Conservation (phyloP, 1,140 invertebrate species). For the Macrobrachium nipponense region DNA sequence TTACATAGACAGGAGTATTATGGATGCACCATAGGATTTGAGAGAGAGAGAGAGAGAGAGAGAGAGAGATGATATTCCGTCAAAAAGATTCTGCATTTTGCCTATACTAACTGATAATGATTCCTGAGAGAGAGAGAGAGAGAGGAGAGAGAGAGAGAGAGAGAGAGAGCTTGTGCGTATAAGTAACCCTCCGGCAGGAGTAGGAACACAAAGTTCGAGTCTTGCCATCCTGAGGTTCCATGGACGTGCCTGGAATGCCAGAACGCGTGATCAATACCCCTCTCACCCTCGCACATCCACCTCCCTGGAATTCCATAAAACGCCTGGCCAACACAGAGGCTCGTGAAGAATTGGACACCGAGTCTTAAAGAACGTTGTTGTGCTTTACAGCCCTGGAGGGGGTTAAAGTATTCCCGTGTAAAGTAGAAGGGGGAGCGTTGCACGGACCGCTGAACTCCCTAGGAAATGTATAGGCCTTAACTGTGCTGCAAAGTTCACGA, state of each 20-base stretch:
- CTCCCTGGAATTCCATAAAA: slow-evolving; percentile 39
- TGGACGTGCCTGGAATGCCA: slow-evolving; percentile 36
- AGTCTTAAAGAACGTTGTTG: background rate
- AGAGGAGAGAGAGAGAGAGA: slow-evolving; percentile 1
- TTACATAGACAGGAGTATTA: too few species aligned
- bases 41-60: slow-evolving; percentile 16
- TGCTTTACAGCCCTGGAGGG: background rate
- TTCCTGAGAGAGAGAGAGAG: too few species aligned
- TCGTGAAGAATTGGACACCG: slow-evolving; percentile 18
- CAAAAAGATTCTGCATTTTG: too few species aligned
- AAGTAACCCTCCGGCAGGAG: slow-evolving; percentile 15
- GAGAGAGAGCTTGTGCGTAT: background rate
- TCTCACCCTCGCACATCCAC: slow-evolving; percentile 10
- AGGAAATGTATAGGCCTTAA: too few species aligned
- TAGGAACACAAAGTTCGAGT: slow-evolving; percentile 29
- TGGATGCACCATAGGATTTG: background rate
- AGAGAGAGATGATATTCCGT: too few species aligned
- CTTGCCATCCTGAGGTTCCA: slow-evolving; percentile 28
- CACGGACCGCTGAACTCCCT: too few species aligned
- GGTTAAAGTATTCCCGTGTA: background rate
- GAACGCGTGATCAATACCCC: slow-evolving; percentile 34
- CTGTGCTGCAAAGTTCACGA: too few species aligned
- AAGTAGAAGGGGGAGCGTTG: background rate
- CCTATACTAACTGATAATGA: too few species aligned
- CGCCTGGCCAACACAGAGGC: background rate